Evolutionary conservation across 1,140 invertebrate genomes (phyloP).

Genomic region (Holotrichia oblita): DNA sequence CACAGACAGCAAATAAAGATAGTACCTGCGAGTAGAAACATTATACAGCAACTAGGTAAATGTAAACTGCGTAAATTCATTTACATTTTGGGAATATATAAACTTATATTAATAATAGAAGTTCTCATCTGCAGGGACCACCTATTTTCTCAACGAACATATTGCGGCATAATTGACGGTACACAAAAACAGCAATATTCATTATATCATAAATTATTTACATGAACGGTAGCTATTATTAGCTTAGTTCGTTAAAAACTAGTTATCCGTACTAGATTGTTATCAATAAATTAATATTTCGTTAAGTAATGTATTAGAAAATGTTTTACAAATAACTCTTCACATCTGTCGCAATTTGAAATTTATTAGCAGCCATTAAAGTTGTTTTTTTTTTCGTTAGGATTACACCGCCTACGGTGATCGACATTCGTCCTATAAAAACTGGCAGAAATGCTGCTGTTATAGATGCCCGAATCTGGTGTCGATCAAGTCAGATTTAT

Average conservation of each 20-base stretch:
- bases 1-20: no score
- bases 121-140: no score
- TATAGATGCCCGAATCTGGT: neutral
- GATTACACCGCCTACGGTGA: neutral
- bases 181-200: neutral
- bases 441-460: neutral
- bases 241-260: neutral
- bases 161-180: neutral
- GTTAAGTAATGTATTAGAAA: slow-evolving; percentile 2
- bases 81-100: no score
- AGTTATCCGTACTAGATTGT: neutral
- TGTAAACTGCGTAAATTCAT: no score
- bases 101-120: no score
- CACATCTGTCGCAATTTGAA: slow-evolving; percentile 18
- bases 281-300: neutral
- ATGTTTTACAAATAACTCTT: neutral
- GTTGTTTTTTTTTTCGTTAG: neutral
- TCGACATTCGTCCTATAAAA: neutral
- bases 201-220: slow-evolving; percentile 26
- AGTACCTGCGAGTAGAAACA: no score
- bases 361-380: slow-evolving; percentile 23
- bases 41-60: no score
- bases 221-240: slow-evolving; percentile 18
- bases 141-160: no score
- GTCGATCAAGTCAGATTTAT: neutral